These are phyloP conservation scores for Calephelis nemesis DNA, from an alignment of 1,140 invertebrate species.

Conservation along the genomic window DNA sequence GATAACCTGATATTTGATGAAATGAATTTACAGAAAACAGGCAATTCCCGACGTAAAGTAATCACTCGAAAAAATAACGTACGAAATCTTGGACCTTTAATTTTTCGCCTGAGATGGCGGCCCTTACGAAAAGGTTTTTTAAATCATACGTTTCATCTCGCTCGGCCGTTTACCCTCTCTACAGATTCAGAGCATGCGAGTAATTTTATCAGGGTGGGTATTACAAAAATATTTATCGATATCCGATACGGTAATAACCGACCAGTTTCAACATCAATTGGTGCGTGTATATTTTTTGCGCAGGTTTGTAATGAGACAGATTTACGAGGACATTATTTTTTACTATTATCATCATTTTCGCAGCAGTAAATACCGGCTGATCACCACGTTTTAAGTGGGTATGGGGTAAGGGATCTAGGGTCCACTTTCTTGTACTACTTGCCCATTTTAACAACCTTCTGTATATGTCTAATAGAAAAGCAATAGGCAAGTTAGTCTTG, in stretches of 20 bases:
- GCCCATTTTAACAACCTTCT: too few relatives aligned
- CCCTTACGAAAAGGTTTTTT: constrained; percentile 46
- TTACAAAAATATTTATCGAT: constrained; percentile 20
- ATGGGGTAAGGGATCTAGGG: too few relatives aligned
- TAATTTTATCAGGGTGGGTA: constrained; percentile 28
- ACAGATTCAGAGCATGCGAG: constrained; percentile 29
- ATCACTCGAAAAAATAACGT: constrained; percentile 45
- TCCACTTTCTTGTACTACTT: too few relatives aligned
- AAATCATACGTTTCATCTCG: constrained; percentile 50
- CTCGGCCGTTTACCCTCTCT: constrained; percentile 41
- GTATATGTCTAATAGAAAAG: too few relatives aligned
- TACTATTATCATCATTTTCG: neutral
- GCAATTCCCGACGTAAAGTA: constrained; percentile 37
- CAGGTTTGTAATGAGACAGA: neutral
- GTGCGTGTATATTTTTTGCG: constrained; percentile 6
- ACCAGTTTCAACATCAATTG: constrained; percentile 5
- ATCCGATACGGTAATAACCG: constrained; percentile 14
- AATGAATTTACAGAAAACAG: constrained; percentile 32
- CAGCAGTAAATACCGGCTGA: too few relatives aligned
- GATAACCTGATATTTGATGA: constrained; percentile 12
- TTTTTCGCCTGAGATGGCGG: constrained; percentile 51
- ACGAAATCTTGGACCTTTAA: constrained; percentile 45
- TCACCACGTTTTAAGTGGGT: too few relatives aligned
- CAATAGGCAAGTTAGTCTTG: too few relatives aligned
- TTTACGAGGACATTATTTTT: neutral